A percentile compares a stretch with the other conserved stretches of the same genome.
Evolutionary conservation across 37 sponge, comb jelly and placozoan genomes (phyloP).

Genomic region (Chondrilla cf. caribensis): DNA sequence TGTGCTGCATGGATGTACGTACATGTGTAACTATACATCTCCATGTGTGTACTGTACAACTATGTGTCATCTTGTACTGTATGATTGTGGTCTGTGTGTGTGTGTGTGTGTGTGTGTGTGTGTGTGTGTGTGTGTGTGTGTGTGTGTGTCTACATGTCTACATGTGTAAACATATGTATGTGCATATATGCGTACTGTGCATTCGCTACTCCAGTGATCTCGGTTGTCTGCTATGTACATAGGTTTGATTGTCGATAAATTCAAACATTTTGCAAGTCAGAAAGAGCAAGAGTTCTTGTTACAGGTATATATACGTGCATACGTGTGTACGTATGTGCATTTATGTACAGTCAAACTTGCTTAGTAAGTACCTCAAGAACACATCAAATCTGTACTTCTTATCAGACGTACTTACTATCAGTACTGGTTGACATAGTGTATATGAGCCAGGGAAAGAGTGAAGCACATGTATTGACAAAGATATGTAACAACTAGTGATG

Average conservation of each 20-base stretch:
- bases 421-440: too few relatives aligned
- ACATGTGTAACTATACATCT: too few relatives aligned
- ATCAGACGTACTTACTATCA: too few relatives aligned
- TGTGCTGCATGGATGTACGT: too few relatives aligned
- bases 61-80: too few relatives aligned
- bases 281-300: slow-evolving; percentile 71
- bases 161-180: not conserved
- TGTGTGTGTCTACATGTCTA: not conserved
- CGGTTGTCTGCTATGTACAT: not conserved
- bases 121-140: slow-evolving; percentile 18
- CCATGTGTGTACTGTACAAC: too few relatives aligned
- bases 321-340: not conserved
- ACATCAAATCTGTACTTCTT: too few relatives aligned
- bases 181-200: not conserved
- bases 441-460: too few relatives aligned
- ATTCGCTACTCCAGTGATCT: not conserved
- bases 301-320: not conserved
- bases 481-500: too few relatives aligned
- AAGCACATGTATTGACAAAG: too few relatives aligned
- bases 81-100: too few relatives aligned
- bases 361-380: too few relatives aligned
- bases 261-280: slow-evolving; percentile 82
- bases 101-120: not conserved
- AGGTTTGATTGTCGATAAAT: slow-evolving; percentile 84
- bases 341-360: slow-evolving; percentile 16